Percentiles rank a stretch among this genome's conserved stretches.
These are phyloP conservation scores for Margarornis squamiger DNA, from an alignment of 2,797 vertebrate species.

Conservation along the genomic window DNA sequence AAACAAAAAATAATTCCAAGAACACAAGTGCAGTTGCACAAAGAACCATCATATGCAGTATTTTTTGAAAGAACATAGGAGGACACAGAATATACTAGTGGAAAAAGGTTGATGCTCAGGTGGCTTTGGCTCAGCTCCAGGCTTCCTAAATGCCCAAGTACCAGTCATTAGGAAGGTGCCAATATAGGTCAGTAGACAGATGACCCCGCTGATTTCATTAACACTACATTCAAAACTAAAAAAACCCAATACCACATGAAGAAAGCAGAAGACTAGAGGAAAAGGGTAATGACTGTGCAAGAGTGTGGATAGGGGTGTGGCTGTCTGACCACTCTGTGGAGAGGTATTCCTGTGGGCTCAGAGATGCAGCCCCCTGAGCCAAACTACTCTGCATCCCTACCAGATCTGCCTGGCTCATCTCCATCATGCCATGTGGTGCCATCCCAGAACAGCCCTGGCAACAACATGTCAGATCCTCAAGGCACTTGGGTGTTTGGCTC, in stretches of 20 bases:
- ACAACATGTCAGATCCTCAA: not conserved
- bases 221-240: not conserved
- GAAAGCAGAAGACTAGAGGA: not conserved
- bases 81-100: not conserved
- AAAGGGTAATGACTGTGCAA: not conserved
- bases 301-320: not conserved
- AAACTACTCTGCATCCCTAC: not conserved
- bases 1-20: not conserved
- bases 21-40: not conserved
- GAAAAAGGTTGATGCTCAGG: not conserved
- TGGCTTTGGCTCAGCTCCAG: not conserved
- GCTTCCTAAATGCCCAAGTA: not conserved
- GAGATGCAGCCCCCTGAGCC: not conserved
- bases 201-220: not conserved
- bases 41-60: not conserved
- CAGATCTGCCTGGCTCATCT: not conserved
- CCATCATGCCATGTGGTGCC: rapidly evolving
- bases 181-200: not conserved
- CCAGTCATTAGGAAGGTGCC: not conserved
- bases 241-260: rapidly evolving
- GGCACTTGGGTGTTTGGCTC: not conserved
- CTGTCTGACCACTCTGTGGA: not conserved
- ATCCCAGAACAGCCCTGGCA: rapidly evolving
- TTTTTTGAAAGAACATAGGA: not conserved
- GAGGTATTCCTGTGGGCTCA: not conserved